Conservation (phyloP, 2,797 vertebrate species). For the Stomatorhinus walkeri region DNA sequence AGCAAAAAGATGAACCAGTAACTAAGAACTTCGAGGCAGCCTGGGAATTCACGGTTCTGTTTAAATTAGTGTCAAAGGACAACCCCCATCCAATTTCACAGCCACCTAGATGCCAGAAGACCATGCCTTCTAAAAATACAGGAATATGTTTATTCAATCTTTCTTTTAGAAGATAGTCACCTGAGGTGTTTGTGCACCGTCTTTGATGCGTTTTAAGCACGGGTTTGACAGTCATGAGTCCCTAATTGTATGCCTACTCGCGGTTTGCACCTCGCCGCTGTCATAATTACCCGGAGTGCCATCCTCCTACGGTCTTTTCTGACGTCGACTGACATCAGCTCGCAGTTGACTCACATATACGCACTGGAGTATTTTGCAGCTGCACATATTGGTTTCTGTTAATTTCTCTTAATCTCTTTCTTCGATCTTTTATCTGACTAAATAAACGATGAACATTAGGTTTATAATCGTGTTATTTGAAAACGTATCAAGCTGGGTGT, state of each 20-base stretch:
- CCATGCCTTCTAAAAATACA: neutral
- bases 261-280: neutral
- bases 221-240: neutral
- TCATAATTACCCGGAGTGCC: neutral
- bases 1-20: neutral
- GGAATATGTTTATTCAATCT: neutral
- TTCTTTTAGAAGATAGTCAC: neutral
- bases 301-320: slow-evolving; percentile 1
- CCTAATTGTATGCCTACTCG: neutral
- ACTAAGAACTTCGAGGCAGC: neutral
- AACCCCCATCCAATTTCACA: neutral
- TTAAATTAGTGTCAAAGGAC: neutral
- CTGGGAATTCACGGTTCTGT: neutral
- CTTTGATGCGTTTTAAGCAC: neutral
- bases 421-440: neutral
- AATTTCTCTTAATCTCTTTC: neutral
- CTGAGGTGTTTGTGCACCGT: neutral
- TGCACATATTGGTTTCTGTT: neutral
- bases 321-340: slow-evolving; percentile 8
- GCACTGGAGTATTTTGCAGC: neutral
- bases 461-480: neutral
- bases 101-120: neutral
- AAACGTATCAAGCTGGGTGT: neutral
- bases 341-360: neutral
- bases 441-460: neutral